Percentiles rank a stretch among this genome's conserved stretches.
Evolutionary conservation across 2,888 invertebrate genomes (phyloP).

Genomic region (Mermis nigrescens): DNA sequence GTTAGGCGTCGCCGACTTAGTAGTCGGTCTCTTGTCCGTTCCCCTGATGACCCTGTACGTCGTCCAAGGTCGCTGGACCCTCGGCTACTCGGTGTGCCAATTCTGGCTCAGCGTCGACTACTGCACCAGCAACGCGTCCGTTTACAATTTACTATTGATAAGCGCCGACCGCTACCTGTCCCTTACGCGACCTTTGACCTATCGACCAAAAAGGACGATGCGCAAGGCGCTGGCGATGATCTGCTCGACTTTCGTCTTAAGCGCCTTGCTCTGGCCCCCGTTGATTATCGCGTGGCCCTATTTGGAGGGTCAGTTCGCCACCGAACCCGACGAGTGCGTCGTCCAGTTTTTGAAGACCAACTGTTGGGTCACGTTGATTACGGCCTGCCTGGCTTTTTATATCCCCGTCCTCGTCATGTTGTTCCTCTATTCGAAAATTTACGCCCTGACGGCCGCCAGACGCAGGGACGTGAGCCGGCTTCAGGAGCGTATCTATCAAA

Average conservation of each 20-base stretch:
- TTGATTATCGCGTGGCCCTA: conserved; percentile 99
- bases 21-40: conserved; percentile 88
- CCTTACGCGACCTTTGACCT: conserved; percentile 81
- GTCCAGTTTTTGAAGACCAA: conserved; percentile 97
- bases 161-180: conserved; percentile 74
- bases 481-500: conserved; percentile 18
- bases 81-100: conserved; percentile 55
- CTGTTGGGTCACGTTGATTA: conserved; percentile 88
- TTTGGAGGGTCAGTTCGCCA: conserved; percentile 67
- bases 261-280: conserved; percentile 86
- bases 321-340: conserved; percentile 75
- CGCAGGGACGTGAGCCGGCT: conserved; percentile 51
- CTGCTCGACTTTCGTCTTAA: conserved; percentile 79
- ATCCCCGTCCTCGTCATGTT: conserved; percentile 86
- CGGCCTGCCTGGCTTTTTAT: conserved; percentile 89
- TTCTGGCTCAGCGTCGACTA: conserved; percentile 95
- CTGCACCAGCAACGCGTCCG: conserved; percentile 90
- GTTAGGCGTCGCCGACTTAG: conserved; percentile 87
- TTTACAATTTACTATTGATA: conserved; percentile 87
- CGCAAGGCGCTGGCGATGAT: conserved; percentile 81
- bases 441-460: conserved; percentile 84
- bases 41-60: conserved; percentile 85
- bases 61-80: conserved; percentile 78
- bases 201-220: conserved; percentile 81
- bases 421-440: conserved; percentile 57